Percentiles rank a stretch among this genome's conserved stretches.
phyloP scores from a whole-genome alignment of 1,140 invertebrate species.

The Thalassaphorura encarpata region DNA sequence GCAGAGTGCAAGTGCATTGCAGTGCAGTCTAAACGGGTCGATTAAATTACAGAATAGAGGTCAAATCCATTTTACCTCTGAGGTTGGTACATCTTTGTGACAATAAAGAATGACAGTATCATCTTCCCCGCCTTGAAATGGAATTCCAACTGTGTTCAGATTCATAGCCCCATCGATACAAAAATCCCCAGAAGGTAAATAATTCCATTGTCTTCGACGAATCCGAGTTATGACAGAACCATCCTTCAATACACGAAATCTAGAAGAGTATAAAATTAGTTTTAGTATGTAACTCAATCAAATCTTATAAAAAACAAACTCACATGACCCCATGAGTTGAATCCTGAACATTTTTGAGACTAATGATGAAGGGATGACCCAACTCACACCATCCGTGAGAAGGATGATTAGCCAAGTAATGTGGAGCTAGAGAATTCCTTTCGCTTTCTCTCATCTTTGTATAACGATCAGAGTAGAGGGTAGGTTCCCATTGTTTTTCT shows the following conservation, averaged over 20 bases:
- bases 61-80: too few relatives aligned
- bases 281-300: background rate
- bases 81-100: conserved; percentile 2
- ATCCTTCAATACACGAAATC: conserved; percentile 17
- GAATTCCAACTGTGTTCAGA: background rate
- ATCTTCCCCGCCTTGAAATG: background rate
- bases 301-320: conserved; percentile 1
- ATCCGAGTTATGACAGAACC: conserved; percentile 12
- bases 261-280: background rate
- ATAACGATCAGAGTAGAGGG: conserved; percentile 11
- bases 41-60: too few relatives aligned
- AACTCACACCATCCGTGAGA: background rate
- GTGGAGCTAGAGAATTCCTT: background rate
- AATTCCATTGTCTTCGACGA: conserved; percentile 15
- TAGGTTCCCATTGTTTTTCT: conserved; percentile 17
- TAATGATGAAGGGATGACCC: background rate
- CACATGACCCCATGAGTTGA: background rate
- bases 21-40: too few relatives aligned
- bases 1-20: too few relatives aligned
- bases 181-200: conserved; percentile 1
- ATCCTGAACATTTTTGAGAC: background rate
- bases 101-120: conserved; percentile 14
- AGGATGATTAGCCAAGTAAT: conserved; percentile 11
- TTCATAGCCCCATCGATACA: conserved; percentile 20
- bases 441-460: background rate